Percentiles rank a stretch among this genome's conserved stretches.
phyloP scores from a whole-genome alignment of 2,113 vertebrate genomes.

The Sorex fumeus region DNA sequence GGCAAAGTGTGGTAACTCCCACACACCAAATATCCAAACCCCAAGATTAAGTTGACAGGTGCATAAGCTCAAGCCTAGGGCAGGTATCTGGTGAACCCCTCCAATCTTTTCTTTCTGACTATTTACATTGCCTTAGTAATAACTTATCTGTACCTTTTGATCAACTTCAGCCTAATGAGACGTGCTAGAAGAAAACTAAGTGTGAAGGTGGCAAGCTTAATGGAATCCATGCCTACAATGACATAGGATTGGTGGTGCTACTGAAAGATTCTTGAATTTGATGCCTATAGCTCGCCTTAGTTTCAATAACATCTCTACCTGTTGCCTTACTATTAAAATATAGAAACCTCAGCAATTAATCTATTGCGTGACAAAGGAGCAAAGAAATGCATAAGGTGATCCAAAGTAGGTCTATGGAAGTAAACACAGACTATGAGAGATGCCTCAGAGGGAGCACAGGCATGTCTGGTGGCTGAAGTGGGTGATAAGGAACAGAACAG shows the following conservation, averaged over 20 bases:
- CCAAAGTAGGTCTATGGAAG: background rate
- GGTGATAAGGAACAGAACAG: background rate
- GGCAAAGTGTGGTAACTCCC: background rate
- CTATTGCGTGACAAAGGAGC: background rate
- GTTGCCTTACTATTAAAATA: background rate
- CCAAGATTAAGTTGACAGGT: background rate
- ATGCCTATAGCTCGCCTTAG: background rate
- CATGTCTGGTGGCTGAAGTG: fast-evolving
- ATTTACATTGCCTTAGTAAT: background rate
- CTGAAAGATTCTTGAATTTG: background rate
- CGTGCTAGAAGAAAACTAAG: slow-evolving; percentile 8
- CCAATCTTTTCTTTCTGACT: slow-evolving; percentile 13
- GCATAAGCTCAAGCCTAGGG: background rate
- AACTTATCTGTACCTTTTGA: slow-evolving; percentile 34
- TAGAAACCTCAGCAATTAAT: background rate
- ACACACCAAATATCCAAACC: background rate
- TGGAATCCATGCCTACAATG: background rate
- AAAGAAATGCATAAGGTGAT: background rate
- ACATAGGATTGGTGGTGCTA: background rate
- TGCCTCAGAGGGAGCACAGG: background rate
- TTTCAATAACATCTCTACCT: background rate
- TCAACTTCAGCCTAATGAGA: slow-evolving; percentile 39
- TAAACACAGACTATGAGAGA: background rate
- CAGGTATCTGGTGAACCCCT: background rate
- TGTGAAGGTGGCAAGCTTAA: background rate